These are phyloP conservation scores for Saxidomus purpurata DNA, from an alignment of 1,140 invertebrate species.

Conservation along the genomic window DNA sequence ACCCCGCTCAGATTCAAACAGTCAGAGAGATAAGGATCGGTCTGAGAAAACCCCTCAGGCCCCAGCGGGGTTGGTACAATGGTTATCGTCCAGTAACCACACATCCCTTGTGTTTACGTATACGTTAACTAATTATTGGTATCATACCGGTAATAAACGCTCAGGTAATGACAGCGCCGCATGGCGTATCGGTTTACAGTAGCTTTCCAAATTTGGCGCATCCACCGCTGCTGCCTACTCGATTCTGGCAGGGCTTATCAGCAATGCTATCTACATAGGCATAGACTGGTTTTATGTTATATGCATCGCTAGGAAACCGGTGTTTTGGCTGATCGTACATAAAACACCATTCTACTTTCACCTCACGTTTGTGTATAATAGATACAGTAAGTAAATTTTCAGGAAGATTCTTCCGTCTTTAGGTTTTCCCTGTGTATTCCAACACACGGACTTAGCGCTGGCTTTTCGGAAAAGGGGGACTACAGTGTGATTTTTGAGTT, in stretches of 20 bases:
- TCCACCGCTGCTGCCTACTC: slow-evolving; percentile 23
- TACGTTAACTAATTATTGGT: slow-evolving; percentile 18
- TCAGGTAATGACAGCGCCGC: slow-evolving; percentile 50
- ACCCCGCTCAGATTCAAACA: neutral
- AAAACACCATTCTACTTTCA: slow-evolving; percentile 56
- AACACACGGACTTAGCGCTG: neutral
- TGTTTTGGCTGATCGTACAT: slow-evolving; percentile 31
- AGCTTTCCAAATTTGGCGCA: slow-evolving; percentile 62
- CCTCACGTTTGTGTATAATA: slow-evolving; percentile 14
- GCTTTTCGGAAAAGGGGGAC: slow-evolving; percentile 14
- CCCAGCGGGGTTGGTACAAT: neutral
- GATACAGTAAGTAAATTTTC: slow-evolving; percentile 42
- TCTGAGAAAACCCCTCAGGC: neutral
- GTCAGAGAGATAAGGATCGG: neutral
- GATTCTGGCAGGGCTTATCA: slow-evolving; percentile 49
- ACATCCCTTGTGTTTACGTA: neutral
- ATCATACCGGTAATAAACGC: neutral
- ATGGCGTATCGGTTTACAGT: slow-evolving; percentile 49
- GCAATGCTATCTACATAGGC: slow-evolving; percentile 42
- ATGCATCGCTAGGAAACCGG: slow-evolving; percentile 46
- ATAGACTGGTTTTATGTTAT: slow-evolving; percentile 55
- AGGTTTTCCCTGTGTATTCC: slow-evolving; percentile 1
- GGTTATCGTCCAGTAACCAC: neutral
- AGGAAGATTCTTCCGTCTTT: slow-evolving; percentile 21
- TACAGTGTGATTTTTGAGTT: neutral